phyloP scores from a whole-genome alignment of 2,888 invertebrate species.

The Luffia ferchaultella region DNA sequence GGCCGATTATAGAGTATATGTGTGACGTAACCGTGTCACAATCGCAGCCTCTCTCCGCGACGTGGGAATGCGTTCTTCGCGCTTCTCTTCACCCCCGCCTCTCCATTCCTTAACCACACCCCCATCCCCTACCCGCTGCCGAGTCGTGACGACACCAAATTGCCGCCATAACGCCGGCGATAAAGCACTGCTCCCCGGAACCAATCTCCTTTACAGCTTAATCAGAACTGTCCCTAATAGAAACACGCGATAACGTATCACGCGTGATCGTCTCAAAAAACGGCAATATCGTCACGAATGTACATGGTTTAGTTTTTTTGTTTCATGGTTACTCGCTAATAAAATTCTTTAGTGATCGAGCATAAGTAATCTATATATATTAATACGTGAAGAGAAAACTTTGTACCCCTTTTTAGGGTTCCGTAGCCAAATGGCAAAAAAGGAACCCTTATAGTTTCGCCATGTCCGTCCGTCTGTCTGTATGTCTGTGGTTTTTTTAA shows the following conservation, averaged over 20 bases:
- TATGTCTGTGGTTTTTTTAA: no score
- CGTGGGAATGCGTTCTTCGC: background rate
- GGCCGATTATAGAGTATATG: background rate
- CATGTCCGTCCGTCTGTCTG: no score
- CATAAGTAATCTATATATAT: no score
- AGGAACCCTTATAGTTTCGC: no score
- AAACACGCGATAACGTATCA: background rate
- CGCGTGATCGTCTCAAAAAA: no score
- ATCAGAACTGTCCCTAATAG: slow-evolving; percentile 38
- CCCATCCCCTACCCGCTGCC: background rate
- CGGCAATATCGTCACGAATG: no score
- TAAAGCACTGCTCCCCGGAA: slow-evolving; percentile 52
- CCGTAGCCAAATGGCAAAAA: no score
- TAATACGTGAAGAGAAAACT: no score
- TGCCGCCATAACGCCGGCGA: slow-evolving; percentile 51
- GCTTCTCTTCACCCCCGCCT: background rate
- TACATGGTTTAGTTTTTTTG: no score
- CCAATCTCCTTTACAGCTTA: slow-evolving; percentile 62
- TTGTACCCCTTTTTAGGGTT: no score
- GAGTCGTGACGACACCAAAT: slow-evolving; percentile 31
- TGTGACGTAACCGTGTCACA: background rate
- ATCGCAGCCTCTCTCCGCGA: background rate
- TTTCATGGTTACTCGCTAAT: no score
- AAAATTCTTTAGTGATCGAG: no score
- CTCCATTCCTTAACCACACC: background rate